Conservation (phyloP, 2,888 invertebrate species). For the Aspidapion aeneum region DNA sequence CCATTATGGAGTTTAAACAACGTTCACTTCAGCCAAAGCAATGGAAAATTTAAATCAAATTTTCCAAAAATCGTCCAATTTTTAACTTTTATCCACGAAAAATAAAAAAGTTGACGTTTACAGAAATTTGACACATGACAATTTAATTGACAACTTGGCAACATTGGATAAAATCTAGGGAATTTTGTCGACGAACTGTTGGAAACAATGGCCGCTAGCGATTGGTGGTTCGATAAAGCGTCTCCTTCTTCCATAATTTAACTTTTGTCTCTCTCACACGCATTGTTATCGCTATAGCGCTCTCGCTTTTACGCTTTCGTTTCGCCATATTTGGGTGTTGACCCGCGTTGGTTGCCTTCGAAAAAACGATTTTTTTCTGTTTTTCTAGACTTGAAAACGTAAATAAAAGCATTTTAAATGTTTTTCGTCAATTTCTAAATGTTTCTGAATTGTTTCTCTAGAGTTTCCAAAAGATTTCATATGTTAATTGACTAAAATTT, state of each 20-base stretch:
- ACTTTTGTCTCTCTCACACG: slow-evolving; percentile 6
- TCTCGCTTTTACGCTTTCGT: slow-evolving; percentile 9
- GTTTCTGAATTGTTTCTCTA: too few relatives aligned
- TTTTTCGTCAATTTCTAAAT: neutral
- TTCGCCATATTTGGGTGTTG: slow-evolving; percentile 8
- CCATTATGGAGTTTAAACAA: too few relatives aligned
- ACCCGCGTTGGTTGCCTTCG: slow-evolving; percentile 5
- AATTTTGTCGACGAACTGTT: too few relatives aligned
- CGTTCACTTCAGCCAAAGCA: too few relatives aligned
- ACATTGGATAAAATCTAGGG: too few relatives aligned
- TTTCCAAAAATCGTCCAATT: neutral
- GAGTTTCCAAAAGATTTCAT: too few relatives aligned
- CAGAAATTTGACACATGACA: neutral
- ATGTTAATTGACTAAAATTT: too few relatives aligned
- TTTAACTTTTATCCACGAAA: neutral
- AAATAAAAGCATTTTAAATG: neutral
- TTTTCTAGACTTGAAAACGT: neutral
- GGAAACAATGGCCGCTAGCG: neutral
- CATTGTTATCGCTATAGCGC: neutral
- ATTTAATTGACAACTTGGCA: neutral
- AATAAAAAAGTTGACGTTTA: neutral
- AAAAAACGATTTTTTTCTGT: slow-evolving; percentile 10
- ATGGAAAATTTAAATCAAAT: too few relatives aligned
- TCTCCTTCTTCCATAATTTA: slow-evolving; percentile 10
- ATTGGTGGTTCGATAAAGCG: slow-evolving; percentile 16